Percentiles rank a stretch among this genome's conserved stretches.
These are phyloP conservation scores for Okamejei kenojei DNA, from an alignment of 2,797 vertebrate genomes.

Conservation along the genomic window DNA sequence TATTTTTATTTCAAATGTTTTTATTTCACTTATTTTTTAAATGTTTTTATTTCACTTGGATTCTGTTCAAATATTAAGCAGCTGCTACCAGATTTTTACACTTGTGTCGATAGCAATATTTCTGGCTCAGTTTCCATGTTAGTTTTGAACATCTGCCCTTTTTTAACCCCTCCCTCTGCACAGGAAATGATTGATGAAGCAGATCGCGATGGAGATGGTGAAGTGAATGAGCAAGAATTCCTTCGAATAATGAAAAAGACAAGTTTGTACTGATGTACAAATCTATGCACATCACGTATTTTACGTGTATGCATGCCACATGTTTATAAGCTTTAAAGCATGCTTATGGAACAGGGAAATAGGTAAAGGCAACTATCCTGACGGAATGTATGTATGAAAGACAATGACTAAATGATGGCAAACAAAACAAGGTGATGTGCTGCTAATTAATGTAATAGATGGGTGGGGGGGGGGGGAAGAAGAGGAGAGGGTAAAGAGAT, in stretches of 20 bases:
- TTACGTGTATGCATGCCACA: neutral
- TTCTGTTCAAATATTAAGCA: neutral
- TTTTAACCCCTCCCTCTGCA: conserved; percentile 19
- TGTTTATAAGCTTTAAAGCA: neutral
- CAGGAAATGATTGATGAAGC: conserved; percentile 95
- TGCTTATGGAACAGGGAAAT: neutral
- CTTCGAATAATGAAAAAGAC: conserved; percentile 93
- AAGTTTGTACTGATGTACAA: conserved; percentile 70
- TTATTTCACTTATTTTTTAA: neutral
- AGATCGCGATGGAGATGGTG: conserved; percentile 83
- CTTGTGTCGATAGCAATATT: neutral
- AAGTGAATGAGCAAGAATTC: conserved; percentile 89
- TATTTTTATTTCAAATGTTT: neutral
- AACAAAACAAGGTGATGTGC: too few species aligned
- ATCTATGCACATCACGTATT: too few species aligned
- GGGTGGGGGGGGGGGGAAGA: neutral
- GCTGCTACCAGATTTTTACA: neutral
- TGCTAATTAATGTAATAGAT: neutral
- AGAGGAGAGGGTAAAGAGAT: neutral
- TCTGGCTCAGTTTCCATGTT: neutral
- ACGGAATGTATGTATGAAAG: neutral
- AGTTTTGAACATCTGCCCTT: neutral
- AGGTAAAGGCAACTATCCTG: neutral
- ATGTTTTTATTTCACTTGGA: neutral
- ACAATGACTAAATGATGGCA: neutral